Conservation (phyloP, 2,797 vertebrate species). For the Notolabrus celidotus region DNA sequence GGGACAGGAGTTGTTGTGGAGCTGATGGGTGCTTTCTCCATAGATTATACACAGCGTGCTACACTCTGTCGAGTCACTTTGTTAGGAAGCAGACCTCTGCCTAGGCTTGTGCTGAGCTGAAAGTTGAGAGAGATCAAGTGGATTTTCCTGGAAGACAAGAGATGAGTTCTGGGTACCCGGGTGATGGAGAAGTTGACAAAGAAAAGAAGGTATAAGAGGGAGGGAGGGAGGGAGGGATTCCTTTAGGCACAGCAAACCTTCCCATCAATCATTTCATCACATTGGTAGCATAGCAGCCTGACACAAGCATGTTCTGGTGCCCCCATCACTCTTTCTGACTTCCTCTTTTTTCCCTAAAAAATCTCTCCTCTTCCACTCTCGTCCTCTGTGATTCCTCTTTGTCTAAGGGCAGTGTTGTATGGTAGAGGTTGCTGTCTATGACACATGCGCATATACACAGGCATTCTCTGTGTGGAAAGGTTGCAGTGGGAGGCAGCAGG, state of each 20-base stretch:
- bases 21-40: conserved; percentile 26
- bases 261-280: conserved; percentile 74
- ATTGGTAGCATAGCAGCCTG: conserved; percentile 66
- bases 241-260: conserved; percentile 51
- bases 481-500: conserved; percentile 75
- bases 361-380: conserved; percentile 15
- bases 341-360: conserved; percentile 14
- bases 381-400: conserved; percentile 42
- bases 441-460: conserved; percentile 64
- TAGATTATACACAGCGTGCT: conserved; percentile 26
- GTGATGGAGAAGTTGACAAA: conserved; percentile 42
- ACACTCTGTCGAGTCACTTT: conserved; percentile 19
- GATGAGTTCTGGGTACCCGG: conserved; percentile 7
- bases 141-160: conserved; percentile 10
- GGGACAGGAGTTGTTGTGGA: conserved; percentile 34
- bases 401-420: conserved; percentile 49
- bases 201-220: not conserved
- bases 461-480: conserved; percentile 71
- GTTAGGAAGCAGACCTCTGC: conserved; percentile 21
- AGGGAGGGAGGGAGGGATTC: conserved; percentile 5
- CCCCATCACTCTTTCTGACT: conserved; percentile 40
- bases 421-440: conserved; percentile 66
- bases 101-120: conserved; percentile 26
- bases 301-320: conserved; percentile 61
- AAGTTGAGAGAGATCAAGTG: conserved; percentile 19